Evolutionary conservation across 1,140 invertebrate genomes (phyloP).

Genomic region (Sipha flava): DNA sequence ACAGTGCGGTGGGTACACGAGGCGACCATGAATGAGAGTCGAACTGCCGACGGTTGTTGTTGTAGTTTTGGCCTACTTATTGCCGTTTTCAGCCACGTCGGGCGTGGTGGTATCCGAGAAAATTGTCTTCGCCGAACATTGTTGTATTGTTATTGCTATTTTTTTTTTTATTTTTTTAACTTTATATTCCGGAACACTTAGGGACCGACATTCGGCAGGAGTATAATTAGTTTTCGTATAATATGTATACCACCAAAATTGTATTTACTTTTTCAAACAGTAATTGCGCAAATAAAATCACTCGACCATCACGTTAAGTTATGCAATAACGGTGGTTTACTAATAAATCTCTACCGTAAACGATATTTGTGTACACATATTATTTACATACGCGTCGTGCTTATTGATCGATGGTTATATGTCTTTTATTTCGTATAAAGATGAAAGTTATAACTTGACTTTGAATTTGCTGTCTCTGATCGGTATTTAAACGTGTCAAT

Average conservation of each 20-base stretch:
- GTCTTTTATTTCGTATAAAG: no score
- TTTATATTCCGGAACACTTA: background rate
- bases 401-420: background rate
- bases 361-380: background rate
- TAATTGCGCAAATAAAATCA: constrained; percentile 24
- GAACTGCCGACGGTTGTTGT: background rate
- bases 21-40: constrained; percentile 18
- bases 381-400: background rate
- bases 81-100: background rate
- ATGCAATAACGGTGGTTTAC: background rate
- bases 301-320: background rate
- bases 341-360: no score
- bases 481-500: no score
- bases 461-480: no score
- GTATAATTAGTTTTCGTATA: background rate
- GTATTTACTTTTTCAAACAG: background rate
- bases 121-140: background rate
- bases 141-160: background rate
- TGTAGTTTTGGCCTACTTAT: constrained; percentile 11
- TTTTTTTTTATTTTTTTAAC: background rate
- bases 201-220: background rate
- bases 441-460: no score
- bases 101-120: background rate
- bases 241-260: background rate
- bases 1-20: no score